Conservation (phyloP, 2,113 vertebrate genomes). For the Oxyruncus cristatus region DNA sequence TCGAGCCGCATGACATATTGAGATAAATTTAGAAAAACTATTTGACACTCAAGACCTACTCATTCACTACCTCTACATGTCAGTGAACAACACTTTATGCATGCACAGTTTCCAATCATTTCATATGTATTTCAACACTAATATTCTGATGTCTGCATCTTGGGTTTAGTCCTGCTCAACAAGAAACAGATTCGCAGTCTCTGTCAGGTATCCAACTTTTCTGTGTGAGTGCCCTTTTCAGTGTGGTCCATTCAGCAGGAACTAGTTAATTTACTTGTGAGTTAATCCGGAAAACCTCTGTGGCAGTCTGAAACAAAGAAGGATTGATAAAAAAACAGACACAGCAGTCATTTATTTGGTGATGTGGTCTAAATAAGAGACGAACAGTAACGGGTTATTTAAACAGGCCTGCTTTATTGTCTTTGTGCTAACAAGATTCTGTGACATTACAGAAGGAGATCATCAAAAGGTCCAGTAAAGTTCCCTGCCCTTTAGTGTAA, state of each 20-base stretch:
- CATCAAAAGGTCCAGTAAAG: constrained; percentile 13
- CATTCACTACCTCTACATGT: not conserved
- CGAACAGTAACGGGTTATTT: constrained; percentile 1
- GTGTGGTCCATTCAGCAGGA: not conserved
- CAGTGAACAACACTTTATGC: not conserved
- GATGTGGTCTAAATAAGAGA: constrained; percentile 32
- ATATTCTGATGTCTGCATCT: not conserved
- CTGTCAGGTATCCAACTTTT: not conserved
- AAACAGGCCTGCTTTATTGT: constrained; percentile 48
- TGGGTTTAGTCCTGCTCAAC: not conserved
- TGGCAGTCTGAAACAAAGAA: constrained; percentile 38
- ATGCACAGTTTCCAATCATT: not conserved
- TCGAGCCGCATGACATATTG: not conserved
- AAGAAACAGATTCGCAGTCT: not conserved
- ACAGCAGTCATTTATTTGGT: constrained; percentile 28
- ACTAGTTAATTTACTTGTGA: constrained; percentile 4
- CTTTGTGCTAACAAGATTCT: constrained; percentile 19
- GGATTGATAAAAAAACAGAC: constrained; percentile 34
- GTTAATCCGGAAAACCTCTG: constrained; percentile 22
- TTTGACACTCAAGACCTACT: not conserved
- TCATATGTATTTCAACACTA: not conserved
- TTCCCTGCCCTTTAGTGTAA: constrained; percentile 42
- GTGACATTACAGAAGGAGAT: constrained; percentile 12
- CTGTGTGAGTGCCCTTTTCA: not conserved
- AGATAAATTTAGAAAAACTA: not conserved